A percentile compares a stretch with the other conserved stretches of the same genome.
Conservation (phyloP, 2,888 invertebrate genomes). For the Plusia festucae region DNA sequence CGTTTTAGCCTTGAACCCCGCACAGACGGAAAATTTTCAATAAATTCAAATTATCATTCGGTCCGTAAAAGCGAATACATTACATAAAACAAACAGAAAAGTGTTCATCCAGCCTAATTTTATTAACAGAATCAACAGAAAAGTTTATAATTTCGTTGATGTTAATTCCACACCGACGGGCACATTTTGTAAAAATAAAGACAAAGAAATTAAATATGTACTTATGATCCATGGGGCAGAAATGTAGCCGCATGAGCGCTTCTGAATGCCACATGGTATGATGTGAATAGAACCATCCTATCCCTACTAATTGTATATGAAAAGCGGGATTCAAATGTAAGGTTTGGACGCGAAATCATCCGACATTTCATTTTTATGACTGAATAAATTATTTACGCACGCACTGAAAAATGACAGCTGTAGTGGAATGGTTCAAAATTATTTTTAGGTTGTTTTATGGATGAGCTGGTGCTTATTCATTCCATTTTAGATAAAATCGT, state of each 20-base stretch:
- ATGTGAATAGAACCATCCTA: conserved; percentile 14
- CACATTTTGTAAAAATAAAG: conserved; percentile 34
- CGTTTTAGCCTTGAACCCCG: neutral
- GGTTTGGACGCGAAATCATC: neutral
- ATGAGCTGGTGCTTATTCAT: conserved; percentile 4
- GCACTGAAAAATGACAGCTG: conserved; percentile 4
- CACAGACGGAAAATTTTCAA: neutral
- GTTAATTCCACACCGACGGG: conserved; percentile 23
- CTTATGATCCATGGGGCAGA: conserved; percentile 2
- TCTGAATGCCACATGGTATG: conserved; percentile 31
- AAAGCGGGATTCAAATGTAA: conserved; percentile 36
- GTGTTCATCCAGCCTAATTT: conserved; percentile 13
- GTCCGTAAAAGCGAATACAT: conserved; percentile 15
- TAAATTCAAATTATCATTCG: conserved; percentile 4
- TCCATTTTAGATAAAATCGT: neutral
- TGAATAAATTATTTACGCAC: neutral
- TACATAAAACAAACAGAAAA: neutral
- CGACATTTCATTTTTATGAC: neutral
- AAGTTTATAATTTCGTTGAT: conserved; percentile 18
- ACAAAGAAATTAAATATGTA: conserved; percentile 40
- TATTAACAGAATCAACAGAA: conserved; percentile 14
- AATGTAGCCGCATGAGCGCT: conserved; percentile 19
- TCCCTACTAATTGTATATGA: conserved; percentile 27
- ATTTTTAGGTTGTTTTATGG: conserved; percentile 3
- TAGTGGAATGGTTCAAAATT: neutral